Evolutionary conservation across 1,140 invertebrate genomes (phyloP).

Genomic region (Drosophila obscura): DNA sequence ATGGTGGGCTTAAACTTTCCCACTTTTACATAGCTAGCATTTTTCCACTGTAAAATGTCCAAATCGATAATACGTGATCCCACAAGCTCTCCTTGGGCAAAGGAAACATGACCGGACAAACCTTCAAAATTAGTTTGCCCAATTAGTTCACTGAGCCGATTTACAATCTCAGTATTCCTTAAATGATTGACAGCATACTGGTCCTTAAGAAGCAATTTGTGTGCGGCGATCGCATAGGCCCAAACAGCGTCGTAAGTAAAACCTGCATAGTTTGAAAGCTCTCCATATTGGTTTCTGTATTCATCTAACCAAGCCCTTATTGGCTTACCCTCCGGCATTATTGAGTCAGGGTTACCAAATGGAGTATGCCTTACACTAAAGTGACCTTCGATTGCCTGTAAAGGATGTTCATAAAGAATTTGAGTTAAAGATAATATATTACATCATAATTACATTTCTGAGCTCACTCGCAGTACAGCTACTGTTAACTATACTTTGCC

Average conservation of each 20-base stretch:
- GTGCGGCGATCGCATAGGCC: conserved; percentile 89
- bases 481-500: conserved; percentile 28
- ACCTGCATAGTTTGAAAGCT: conserved; percentile 86
- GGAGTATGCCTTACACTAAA: conserved; percentile 89
- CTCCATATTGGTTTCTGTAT: conserved; percentile 27
- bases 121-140: conserved; percentile 89
- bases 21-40: conserved; percentile 85
- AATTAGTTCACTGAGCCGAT: conserved; percentile 85
- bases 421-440: neutral
- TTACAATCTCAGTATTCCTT: conserved; percentile 78
- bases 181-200: conserved; percentile 72
- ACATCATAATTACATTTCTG: conserved; percentile 34
- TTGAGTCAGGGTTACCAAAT: conserved; percentile 86
- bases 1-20: conserved; percentile 88
- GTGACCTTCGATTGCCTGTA: conserved; percentile 90
- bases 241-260: conserved; percentile 94
- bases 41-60: conserved; percentile 89
- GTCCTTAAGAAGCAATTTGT: conserved; percentile 52
- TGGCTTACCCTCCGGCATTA: conserved; percentile 88
- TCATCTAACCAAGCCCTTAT: conserved; percentile 85
- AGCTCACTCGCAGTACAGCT: conserved; percentile 54
- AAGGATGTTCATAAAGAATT: neutral
- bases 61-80: conserved; percentile 89
- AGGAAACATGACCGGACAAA: conserved; percentile 90
- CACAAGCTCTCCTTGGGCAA: conserved; percentile 85